A percentile compares a stretch with the other conserved stretches of the same genome.
Evolutionary conservation across 2,113 vertebrate species (phyloP).

Genomic region (Oreotrochilus melanogaster): DNA sequence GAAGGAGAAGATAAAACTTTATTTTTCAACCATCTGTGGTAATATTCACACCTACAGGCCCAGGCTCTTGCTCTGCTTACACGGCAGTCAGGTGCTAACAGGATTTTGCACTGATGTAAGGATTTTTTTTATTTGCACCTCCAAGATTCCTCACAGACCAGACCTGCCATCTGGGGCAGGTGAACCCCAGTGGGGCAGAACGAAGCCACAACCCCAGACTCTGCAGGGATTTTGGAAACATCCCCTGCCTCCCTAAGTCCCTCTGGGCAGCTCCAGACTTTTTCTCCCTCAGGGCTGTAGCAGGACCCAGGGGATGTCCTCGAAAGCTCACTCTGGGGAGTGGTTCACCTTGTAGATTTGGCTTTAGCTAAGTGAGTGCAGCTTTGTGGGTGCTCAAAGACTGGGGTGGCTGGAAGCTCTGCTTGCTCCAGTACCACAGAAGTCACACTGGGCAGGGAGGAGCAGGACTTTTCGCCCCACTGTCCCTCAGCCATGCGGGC

Average conservation of each 20-base stretch:
- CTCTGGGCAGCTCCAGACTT: fast-evolving
- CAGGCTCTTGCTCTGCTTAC: background rate
- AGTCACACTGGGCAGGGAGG: fast-evolving
- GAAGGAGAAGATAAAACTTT: background rate
- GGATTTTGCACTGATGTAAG: background rate
- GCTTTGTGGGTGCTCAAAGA: background rate
- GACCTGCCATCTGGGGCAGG: background rate
- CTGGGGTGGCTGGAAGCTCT: background rate
- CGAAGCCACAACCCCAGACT: background rate
- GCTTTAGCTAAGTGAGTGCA: fast-evolving
- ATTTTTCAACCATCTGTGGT: slow-evolving; percentile 2
- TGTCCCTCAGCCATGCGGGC: background rate
- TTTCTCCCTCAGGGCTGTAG: background rate
- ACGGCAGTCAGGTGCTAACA: background rate
- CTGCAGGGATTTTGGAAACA: background rate
- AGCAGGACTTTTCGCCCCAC: background rate
- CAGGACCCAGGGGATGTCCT: background rate
- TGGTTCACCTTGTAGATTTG: background rate
- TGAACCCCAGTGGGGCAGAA: background rate
- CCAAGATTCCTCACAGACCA: fast-evolving
- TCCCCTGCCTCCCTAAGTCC: fast-evolving
- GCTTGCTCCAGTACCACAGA: background rate
- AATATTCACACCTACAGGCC: background rate
- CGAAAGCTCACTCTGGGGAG: background rate
- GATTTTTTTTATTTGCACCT: background rate